phyloP scores from a whole-genome alignment of 2,888 invertebrate genomes.

The Odontocolon sp. region DNA sequence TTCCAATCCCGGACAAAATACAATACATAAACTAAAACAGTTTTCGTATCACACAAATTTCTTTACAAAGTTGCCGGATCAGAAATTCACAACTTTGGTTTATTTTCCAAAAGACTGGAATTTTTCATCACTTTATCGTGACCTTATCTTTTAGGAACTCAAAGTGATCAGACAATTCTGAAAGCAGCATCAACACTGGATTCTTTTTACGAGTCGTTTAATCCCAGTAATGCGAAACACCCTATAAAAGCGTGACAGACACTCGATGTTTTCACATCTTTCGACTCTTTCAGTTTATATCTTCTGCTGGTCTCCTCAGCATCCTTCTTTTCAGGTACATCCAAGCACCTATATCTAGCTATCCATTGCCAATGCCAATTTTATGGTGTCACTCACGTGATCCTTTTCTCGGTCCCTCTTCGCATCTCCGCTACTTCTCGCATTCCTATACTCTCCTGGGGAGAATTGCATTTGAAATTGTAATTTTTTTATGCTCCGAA shows the following conservation, averaged over 20 bases:
- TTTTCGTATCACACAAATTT: no score
- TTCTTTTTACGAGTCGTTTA: constrained; percentile 71
- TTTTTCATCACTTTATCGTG: no score
- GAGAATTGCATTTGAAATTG: constrained; percentile 80
- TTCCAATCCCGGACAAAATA: no score
- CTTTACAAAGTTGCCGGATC: no score
- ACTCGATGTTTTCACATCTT: constrained; percentile 28
- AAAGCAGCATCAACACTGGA: neutral
- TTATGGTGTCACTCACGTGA: constrained; percentile 68
- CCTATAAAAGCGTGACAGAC: constrained; percentile 28
- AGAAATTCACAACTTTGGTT: no score
- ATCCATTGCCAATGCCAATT: constrained; percentile 61
- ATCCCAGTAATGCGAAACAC: constrained; percentile 70
- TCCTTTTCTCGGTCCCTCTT: constrained; percentile 21
- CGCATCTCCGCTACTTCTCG: constrained; percentile 5
- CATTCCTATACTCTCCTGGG: constrained; percentile 48
- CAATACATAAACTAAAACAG: no score
- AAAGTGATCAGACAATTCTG: neutral
- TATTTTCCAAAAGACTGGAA: no score
- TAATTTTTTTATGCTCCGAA: constrained; percentile 70
- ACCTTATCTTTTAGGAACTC: no score
- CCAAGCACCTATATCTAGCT: constrained; percentile 1
- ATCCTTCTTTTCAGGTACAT: neutral
- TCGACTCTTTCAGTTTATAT: constrained; percentile 22
- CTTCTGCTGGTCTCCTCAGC: neutral